Base-by-base conservation (phyloP, 2,888 invertebrate species). In the Anarsia innoxiella region DNA sequence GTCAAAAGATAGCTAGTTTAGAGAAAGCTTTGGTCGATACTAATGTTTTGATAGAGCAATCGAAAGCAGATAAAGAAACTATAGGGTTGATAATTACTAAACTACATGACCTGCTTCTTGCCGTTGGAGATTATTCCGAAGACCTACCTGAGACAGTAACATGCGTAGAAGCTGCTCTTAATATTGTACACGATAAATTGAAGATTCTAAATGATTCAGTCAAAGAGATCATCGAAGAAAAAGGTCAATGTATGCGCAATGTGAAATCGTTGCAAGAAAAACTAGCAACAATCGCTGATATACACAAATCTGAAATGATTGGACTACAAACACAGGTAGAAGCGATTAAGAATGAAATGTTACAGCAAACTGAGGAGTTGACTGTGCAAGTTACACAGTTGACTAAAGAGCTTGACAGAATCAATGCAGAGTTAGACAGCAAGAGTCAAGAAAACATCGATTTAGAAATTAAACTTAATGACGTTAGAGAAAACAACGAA, bases 101-200 rank as follows among this genome's bases (percentile, higher is more conserved):
- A 5, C 6, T 19, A 19, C 3, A 19, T 19, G 19, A 19, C 3
- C 3, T 19, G 19, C 6, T 19, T 5, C 6, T 6, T 19, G 6
- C 4, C 19, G 4, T 19, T 19, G 19, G 19, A 14, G 59, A 66
- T 32, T 52, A 57, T 29, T 49, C 50, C 41, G 61, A 64, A 44
- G 47, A 12, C 9, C 23, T 67, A 16, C 67, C 67, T 12, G 50
- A 59, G 31, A 38, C 59, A 15, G 49, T 64, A 23, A 63, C 66
- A 10, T 59, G 59, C 48, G 56, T 66, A 44, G 54, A 56, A 11
- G 48, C 49, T 23, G 46, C 63, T 25, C 63, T 69, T 31, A 57
- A 49, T 11, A 39, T 44, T 3, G 42, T 77, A 31, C 49, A 49
- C 44, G 51, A 56, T 23, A 60, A 49, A 30, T 50, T 78, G 27